phyloP scores from a whole-genome alignment of 2,797 vertebrate genomes.

The Mallotus villosus region DNA sequence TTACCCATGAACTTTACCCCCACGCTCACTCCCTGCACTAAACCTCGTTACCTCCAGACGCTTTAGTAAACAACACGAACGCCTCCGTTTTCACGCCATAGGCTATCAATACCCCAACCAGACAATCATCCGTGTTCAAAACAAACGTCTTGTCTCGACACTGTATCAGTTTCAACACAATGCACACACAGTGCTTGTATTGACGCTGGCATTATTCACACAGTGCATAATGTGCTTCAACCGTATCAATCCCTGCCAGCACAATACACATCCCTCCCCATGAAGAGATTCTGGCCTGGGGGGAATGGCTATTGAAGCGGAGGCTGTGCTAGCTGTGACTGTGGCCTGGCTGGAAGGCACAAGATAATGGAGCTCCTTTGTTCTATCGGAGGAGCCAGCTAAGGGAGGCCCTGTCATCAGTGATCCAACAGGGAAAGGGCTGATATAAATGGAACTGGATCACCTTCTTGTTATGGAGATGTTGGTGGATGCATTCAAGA shows the following conservation, averaged over 20 bases:
- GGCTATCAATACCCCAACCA: constrained; percentile 70
- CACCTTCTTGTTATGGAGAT: not conserved
- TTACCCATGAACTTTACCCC: no score
- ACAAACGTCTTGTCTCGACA: constrained; percentile 73
- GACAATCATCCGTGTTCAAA: constrained; percentile 63
- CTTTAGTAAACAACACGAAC: not conserved
- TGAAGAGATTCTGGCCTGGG: constrained; percentile 59
- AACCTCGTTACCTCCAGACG: not conserved
- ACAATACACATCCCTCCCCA: constrained; percentile 60
- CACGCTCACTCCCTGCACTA: not conserved
- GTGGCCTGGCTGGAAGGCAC: constrained; percentile 47
- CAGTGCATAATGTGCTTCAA: constrained; percentile 61
- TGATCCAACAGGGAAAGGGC: constrained; percentile 34
- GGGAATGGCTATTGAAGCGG: constrained; percentile 45
- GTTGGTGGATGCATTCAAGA: constrained; percentile 15
- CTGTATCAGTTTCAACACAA: constrained; percentile 75
- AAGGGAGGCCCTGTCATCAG: constrained; percentile 28
- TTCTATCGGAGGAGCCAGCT: constrained; percentile 35
- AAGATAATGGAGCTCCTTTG: constrained; percentile 48
- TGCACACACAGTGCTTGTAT: constrained; percentile 45
- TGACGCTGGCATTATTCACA: constrained; percentile 35
- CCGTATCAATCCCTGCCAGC: constrained; percentile 77
- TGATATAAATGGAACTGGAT: constrained; percentile 38
- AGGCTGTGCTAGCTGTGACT: constrained; percentile 31
- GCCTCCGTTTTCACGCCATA: constrained; percentile 46